Base-by-base conservation (phyloP, 2,888 invertebrate genomes). In the Sinohyriopsis cumingii region DNA sequence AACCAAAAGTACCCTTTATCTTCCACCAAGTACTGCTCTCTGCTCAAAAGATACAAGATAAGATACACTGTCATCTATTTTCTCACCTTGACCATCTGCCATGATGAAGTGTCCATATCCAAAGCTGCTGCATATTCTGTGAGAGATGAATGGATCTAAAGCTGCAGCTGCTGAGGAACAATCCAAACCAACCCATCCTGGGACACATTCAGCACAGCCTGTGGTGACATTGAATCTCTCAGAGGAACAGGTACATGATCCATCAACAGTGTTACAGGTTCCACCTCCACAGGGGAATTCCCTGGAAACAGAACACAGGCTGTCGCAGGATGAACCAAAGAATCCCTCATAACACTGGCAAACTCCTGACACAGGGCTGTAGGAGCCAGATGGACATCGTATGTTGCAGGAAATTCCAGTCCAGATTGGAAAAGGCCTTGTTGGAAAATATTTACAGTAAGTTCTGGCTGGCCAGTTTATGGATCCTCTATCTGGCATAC, bases 131-230 rank as follows among this genome's bases (percentile, higher is more conserved):
- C 64, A 67, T 9, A 62, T 57, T 20, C 65, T 63, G 20, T 54
- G 60, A 19, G 66, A 61, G 24, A 60, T 59, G 59, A 54, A 53
- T 6, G 25, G 45, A 1, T 71, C 59, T 9, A 68, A 24, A 28
- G 63, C 28, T 6, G 74, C 69, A 55, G 69, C 59, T 1, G 76
- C 78, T 19, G 76, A 73, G 5, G 77, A 72, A 70, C 85, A 85
- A 64, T 84, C 82, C 2, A 55, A 55, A 28, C 85, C 85, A 61
- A 72, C 63, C 83, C 84, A 85, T 1, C 82, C 83, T 33, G 59
- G 33, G n/a, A 73, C 57, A 69, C 85, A 85, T 19, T 54, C 57
- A 5, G 65, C 59, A 76, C 85, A 84, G 55, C 70, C 68, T 18
- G 66, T 68, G 5, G 75, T 60, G 20, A 72, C 65, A 53, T 76